Evolutionary conservation across 2,113 vertebrate genomes (phyloP).

Genomic region (Melanerpes aurifrons): DNA sequence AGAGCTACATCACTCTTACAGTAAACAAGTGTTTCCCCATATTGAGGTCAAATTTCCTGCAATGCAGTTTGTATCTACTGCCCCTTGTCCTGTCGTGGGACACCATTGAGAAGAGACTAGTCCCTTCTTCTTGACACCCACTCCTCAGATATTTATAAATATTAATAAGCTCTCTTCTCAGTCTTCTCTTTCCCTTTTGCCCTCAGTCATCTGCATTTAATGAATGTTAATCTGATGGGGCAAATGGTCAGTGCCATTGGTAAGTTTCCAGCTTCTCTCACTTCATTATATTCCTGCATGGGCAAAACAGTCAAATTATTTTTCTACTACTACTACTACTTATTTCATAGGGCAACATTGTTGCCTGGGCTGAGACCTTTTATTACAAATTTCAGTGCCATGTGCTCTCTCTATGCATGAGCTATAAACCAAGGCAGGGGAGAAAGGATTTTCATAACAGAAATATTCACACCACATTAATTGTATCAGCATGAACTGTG

Average conservation of each 20-base stretch:
- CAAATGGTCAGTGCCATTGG: not conserved
- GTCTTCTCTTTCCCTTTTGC: no score
- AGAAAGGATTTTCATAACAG: slow-evolving; percentile 30
- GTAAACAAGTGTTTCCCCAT: no score
- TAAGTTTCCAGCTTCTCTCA: not conserved
- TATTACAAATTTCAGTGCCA: not conserved
- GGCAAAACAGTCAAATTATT: not conserved
- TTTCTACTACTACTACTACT: not conserved
- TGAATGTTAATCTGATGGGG: not conserved
- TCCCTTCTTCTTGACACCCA: no score
- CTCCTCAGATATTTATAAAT: no score
- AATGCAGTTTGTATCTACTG: no score
- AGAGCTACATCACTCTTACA: no score
- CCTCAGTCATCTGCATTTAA: not conserved
- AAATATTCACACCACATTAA: slow-evolving; percentile 42
- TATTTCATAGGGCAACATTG: slow-evolving; percentile 10
- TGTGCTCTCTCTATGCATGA: not conserved
- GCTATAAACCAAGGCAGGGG: not conserved
- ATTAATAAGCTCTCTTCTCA: no score
- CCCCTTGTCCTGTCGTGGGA: no score
- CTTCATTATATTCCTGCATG: not conserved
- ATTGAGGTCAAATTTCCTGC: no score
- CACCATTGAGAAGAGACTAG: no score
- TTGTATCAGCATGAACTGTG: slow-evolving; percentile 51
- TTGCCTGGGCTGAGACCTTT: not conserved